A percentile compares a stretch with the other conserved stretches of the same genome.
Evolutionary conservation across 2,797 vertebrate species (phyloP).

Genomic region (Syngnathus rostellatus): DNA sequence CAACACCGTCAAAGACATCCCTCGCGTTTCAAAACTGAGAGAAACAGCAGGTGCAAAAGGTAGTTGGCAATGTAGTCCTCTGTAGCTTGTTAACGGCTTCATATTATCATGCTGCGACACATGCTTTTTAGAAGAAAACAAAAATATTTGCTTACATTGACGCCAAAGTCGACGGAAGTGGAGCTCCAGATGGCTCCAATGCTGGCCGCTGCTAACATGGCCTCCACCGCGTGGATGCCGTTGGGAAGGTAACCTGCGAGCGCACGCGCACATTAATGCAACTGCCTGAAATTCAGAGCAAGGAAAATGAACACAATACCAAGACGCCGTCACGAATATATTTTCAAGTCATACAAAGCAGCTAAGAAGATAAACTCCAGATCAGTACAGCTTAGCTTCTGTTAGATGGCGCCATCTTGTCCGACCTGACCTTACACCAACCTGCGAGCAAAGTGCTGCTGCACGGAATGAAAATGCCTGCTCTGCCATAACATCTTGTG

Average conservation of each 20-base stretch:
- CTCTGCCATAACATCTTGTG: neutral
- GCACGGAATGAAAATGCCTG: neutral
- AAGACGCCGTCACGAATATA: neutral
- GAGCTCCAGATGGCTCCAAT: slow-evolving; percentile 96
- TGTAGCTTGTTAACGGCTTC: too few relatives aligned
- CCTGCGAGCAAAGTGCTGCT: neutral
- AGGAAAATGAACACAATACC: neutral
- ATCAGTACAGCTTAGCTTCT: neutral
- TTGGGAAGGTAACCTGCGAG: slow-evolving; percentile 87
- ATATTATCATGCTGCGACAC: neutral
- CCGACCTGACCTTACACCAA: neutral
- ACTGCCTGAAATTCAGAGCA: neutral
- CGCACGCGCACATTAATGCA: neutral
- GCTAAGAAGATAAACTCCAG: neutral
- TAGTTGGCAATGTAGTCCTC: too few relatives aligned
- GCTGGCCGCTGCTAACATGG: slow-evolving; percentile 88
- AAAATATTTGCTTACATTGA: slow-evolving; percentile 76
- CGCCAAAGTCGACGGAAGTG: slow-evolving; percentile 91
- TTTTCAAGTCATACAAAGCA: too few relatives aligned
- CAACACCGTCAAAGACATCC: too few relatives aligned
- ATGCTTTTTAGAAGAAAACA: neutral
- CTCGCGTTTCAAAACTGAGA: too few relatives aligned
- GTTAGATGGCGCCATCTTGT: neutral
- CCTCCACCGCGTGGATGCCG: slow-evolving; percentile 79
- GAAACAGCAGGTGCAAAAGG: too few relatives aligned